Percentiles rank a stretch among this genome's conserved stretches.
Conservation (phyloP, 2,113 vertebrate species). For the Apteryx owenii region DNA sequence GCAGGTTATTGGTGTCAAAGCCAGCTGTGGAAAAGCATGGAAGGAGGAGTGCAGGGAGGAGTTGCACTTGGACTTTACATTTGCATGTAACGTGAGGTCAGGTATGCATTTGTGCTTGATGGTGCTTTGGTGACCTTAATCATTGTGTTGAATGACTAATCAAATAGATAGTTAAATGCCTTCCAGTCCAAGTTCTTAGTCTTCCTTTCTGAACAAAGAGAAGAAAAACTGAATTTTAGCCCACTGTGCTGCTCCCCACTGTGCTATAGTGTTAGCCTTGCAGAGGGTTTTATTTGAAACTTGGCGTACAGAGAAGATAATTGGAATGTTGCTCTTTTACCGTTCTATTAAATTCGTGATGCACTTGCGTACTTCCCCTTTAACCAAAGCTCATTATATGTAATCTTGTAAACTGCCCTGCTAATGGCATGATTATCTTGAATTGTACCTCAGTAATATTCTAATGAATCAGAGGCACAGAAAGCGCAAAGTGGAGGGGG, state of each 20-base stretch:
- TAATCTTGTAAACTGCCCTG: conserved; percentile 39
- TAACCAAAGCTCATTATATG: not conserved
- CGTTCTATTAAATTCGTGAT: conserved; percentile 42
- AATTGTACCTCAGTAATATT: conserved; percentile 4
- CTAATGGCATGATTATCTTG: not conserved
- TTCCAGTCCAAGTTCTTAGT: conserved; percentile 35
- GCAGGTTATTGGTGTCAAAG: not conserved
- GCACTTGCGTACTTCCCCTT: conserved; percentile 8
- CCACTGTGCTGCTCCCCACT: conserved; percentile 47
- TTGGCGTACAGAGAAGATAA: not conserved
- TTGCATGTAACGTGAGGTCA: not conserved
- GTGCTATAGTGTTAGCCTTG: conserved; percentile 19
- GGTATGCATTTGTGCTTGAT: not conserved
- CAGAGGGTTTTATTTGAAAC: conserved; percentile 33
- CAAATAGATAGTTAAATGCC: conserved; percentile 54
- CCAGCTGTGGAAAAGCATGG: not conserved
- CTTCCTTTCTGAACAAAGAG: conserved; percentile 5
- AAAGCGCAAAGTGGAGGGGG: not conserved
- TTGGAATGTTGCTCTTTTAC: conserved; percentile 36
- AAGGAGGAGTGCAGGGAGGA: not conserved
- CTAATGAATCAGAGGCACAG: not conserved
- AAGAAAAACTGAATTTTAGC: conserved; percentile 53
- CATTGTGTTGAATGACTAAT: conserved; percentile 40
- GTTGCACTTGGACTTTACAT: not conserved
- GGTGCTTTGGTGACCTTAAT: conserved; percentile 1